A percentile compares a stretch with the other conserved stretches of the same genome.
phyloP scores from a whole-genome alignment of 2,888 invertebrate species.

The Nematopogon swammerdamellus region DNA sequence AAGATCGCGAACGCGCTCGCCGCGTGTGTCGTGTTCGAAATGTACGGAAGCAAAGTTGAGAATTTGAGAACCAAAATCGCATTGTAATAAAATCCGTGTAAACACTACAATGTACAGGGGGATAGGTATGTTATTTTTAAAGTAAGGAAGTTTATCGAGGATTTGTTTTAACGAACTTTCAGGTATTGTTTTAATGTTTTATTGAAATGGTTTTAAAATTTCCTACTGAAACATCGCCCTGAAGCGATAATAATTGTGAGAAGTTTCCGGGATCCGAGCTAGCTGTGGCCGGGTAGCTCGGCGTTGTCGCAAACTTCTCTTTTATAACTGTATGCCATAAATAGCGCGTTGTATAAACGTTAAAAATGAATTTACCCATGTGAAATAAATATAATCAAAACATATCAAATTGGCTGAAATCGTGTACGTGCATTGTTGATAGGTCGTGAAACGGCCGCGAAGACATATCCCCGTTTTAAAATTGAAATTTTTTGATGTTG shows the following conservation, averaged over 20 bases:
- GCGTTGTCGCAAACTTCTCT: slow-evolving; percentile 23
- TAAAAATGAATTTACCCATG: no score
- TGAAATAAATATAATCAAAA: not conserved
- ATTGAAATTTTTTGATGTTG: not conserved
- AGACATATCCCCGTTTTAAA: not conserved
- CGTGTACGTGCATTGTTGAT: not conserved
- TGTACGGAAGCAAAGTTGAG: no score
- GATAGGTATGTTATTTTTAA: no score
- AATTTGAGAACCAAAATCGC: no score
- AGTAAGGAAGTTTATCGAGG: not conserved
- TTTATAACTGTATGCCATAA: no score
- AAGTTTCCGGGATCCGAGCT: slow-evolving; percentile 18
- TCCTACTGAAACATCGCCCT: no score
- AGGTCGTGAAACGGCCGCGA: not conserved
- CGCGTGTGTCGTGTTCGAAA: slow-evolving; percentile 2
- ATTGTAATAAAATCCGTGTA: no score
- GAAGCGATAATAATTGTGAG: not conserved
- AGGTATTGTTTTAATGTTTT: slow-evolving; percentile 3
- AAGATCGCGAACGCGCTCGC: slow-evolving; percentile 9
- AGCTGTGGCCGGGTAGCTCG: slow-evolving; percentile 51
- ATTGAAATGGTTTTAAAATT: no score
- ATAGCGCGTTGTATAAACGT: no score
- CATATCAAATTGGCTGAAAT: not conserved
- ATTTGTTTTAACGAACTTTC: slow-evolving; percentile 2
- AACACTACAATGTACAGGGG: no score